A percentile compares a stretch with the other conserved stretches of the same genome.
Conservation (phyloP, 2,888 invertebrate species). For the Acrobasis consociella region DNA sequence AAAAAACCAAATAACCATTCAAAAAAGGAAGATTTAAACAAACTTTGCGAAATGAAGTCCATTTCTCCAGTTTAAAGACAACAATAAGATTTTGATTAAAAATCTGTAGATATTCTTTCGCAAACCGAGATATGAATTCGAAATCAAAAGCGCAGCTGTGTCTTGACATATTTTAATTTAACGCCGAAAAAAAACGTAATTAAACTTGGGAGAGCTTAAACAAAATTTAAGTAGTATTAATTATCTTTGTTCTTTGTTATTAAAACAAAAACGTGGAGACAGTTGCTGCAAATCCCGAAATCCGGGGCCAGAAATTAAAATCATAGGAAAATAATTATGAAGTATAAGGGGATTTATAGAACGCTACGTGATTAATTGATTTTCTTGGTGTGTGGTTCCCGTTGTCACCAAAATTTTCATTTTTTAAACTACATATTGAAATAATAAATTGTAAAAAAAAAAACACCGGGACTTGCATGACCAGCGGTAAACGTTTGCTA, state of each 20-base stretch:
- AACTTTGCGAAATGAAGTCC: not conserved
- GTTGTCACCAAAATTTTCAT: not conserved
- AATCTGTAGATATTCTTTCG: not conserved
- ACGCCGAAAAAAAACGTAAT: slow-evolving; percentile 57
- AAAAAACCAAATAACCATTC: no score
- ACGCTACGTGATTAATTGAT: slow-evolving; percentile 81
- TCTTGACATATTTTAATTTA: slow-evolving; percentile 34
- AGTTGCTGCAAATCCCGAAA: slow-evolving; percentile 56
- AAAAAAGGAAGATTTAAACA: not conserved
- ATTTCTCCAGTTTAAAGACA: not conserved
- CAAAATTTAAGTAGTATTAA: slow-evolving; percentile 83
- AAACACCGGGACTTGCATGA: no score
- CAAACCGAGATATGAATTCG: slow-evolving; percentile 11
- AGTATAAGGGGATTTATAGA: slow-evolving; percentile 81
- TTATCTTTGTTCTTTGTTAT: slow-evolving; percentile 79
- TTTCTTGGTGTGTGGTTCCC: slow-evolving; percentile 44
- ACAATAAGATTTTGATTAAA: not conserved
- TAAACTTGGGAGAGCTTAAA: slow-evolving; percentile 73
- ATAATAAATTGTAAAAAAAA: no score
- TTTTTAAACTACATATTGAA: no score
- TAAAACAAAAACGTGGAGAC: slow-evolving; percentile 73
- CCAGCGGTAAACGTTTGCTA: no score
- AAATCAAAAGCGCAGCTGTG: slow-evolving; percentile 29
- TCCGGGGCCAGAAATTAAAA: slow-evolving; percentile 73
- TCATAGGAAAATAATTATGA: slow-evolving; percentile 83